These are phyloP conservation scores for Eilema sororculum DNA, from an alignment of 2,888 invertebrate species.

Conservation along the genomic window DNA sequence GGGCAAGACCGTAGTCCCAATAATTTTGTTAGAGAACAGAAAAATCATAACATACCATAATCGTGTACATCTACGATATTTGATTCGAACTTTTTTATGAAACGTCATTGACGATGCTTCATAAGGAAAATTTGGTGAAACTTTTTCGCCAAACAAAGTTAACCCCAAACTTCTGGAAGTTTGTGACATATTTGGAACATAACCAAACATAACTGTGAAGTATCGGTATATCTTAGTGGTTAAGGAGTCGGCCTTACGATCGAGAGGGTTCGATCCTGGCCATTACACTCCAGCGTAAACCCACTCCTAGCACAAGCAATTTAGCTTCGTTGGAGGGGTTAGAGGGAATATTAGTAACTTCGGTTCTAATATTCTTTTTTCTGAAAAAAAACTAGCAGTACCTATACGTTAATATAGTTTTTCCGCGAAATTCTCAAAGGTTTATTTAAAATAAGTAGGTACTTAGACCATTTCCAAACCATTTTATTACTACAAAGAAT, in stretches of 20 bases:
- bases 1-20: constrained; percentile 3
- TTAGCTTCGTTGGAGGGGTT: no score
- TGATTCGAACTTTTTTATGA: not conserved
- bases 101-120: not conserved
- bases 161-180: constrained; percentile 4
- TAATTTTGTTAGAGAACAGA: constrained; percentile 8
- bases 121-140: not conserved
- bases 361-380: no score
- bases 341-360: no score
- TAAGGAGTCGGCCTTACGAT: no score
- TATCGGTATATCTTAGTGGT: no score
- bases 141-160: not conserved
- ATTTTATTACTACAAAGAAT: not conserved
- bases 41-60: constrained; percentile 7
- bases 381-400: not conserved
- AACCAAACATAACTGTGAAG: no score
- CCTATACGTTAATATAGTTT: no score
- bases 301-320: no score
- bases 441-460: no score
- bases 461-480: not conserved
- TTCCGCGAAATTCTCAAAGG: no score
- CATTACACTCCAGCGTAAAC: no score
- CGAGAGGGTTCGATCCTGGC: no score
- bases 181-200: not conserved
- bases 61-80: constrained; percentile 2